Conservation (phyloP, 1,140 invertebrate species). For the Zophobas atratus region DNA sequence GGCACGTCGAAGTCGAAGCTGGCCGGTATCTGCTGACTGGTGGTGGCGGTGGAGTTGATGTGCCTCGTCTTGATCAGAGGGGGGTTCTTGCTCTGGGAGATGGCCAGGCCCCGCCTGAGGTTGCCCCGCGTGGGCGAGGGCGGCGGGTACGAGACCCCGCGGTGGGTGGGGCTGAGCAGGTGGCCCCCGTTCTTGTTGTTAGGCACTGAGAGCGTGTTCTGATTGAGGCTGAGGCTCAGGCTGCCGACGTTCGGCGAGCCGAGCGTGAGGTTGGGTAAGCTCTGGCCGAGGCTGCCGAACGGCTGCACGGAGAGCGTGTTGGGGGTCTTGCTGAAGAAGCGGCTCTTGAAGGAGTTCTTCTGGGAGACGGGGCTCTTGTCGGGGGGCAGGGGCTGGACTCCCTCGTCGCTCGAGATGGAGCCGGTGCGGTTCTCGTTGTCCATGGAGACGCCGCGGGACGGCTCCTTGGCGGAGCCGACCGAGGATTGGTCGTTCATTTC, state of each 20-base stretch:
- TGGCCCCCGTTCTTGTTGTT: conserved; percentile 69
- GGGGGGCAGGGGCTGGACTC: conserved; percentile 64
- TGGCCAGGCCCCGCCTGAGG: conserved; percentile 77
- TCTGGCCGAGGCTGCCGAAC: conserved; percentile 78
- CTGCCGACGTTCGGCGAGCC: conserved; percentile 70
- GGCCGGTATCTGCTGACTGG: conserved; percentile 60
- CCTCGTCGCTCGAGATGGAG: conserved; percentile 72
- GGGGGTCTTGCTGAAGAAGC: conserved; percentile 71
- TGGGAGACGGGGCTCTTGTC: conserved; percentile 65
- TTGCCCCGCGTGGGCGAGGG: conserved; percentile 81
- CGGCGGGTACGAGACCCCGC: conserved; percentile 84
- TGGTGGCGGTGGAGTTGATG: conserved; percentile 63
- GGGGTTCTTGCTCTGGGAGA: conserved; percentile 81
- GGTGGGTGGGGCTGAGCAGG: conserved; percentile 71
- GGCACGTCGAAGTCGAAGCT: conserved; percentile 69
- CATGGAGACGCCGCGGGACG: conserved; percentile 69
- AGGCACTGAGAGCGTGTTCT: conserved; percentile 72
- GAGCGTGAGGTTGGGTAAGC: conserved; percentile 79
- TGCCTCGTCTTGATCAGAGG: conserved; percentile 80
- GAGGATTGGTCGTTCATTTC: conserved; percentile 78
- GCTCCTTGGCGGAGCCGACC: conserved; percentile 63
- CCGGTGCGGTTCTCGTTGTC: conserved; percentile 71
- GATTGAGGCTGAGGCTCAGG: conserved; percentile 69
- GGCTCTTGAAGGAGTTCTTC: conserved; percentile 65
- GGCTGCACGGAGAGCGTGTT: conserved; percentile 85